phyloP scores from a whole-genome alignment of 2,113 vertebrate species.

The Myiopsitta monachus region DNA sequence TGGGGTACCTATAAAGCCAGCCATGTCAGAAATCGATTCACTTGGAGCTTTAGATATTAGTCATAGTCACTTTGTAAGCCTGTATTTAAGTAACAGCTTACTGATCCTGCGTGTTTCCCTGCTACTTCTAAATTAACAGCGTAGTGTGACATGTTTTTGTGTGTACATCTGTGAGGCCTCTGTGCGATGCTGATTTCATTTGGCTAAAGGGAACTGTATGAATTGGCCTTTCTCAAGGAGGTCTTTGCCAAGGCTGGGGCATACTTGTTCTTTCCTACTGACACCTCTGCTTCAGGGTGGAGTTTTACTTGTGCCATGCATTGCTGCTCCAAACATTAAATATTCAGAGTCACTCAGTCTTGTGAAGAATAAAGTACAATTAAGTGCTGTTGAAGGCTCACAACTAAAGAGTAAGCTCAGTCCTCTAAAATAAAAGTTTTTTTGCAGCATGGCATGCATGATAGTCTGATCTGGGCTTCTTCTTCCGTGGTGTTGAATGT shows the following conservation, averaged over 20 bases:
- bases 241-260: not conserved
- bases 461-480: not conserved
- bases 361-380: not conserved
- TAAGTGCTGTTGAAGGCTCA: not conserved
- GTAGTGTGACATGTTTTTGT: not conserved
- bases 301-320: not conserved
- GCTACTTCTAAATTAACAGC: not conserved
- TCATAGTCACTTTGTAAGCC: not conserved
- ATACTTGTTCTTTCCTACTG: not conserved
- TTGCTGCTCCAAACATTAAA: not conserved
- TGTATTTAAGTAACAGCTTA: not conserved
- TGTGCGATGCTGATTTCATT: not conserved
- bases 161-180: not conserved
- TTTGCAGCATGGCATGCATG: not conserved
- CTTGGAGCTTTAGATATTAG: not conserved
- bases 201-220: not conserved
- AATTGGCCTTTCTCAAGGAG: not conserved
- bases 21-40: not conserved
- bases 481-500: not conserved
- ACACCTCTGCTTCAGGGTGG: not conserved
- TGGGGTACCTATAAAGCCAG: not conserved
- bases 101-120: not conserved
- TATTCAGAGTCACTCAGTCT: not conserved
- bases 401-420: not conserved
- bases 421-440: not conserved